Evolutionary conservation across 2,113 vertebrate species (phyloP).

Genomic region (Cyprinodon brontotheroides): DNA sequence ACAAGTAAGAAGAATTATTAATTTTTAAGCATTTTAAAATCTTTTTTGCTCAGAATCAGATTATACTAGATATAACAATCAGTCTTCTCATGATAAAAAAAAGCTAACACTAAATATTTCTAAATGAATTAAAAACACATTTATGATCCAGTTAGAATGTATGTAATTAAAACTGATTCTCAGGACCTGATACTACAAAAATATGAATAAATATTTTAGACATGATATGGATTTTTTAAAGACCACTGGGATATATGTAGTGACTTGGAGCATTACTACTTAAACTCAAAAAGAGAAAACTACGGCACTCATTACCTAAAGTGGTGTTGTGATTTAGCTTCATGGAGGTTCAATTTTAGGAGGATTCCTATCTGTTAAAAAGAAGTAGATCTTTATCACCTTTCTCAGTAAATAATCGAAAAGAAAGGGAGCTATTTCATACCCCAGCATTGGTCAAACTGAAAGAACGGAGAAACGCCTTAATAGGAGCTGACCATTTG

Average conservation of each 20-base stretch:
- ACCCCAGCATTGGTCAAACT: constrained; percentile 81
- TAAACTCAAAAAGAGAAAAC: background rate
- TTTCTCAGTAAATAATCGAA: background rate
- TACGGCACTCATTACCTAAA: constrained; percentile 61
- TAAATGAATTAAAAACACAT: background rate
- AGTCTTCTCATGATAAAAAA: background rate
- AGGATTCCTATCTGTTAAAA: constrained; percentile 68
- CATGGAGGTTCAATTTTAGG: constrained; percentile 54
- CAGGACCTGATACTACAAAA: background rate
- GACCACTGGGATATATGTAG: background rate
- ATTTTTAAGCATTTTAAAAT: background rate
- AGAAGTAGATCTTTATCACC: background rate
- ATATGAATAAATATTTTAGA: background rate
- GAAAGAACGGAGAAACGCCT: constrained; percentile 78
- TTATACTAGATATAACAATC: no score
- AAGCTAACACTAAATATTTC: background rate
- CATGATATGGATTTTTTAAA: background rate
- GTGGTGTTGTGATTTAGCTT: constrained; percentile 31
- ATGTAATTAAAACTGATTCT: background rate
- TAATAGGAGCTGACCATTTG: constrained; percentile 59
- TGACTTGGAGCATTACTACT: background rate
- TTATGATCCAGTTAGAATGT: background rate
- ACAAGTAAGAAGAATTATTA: background rate
- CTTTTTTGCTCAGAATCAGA: background rate
- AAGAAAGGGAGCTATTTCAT: constrained; percentile 26